Conservation (phyloP, 1,140 invertebrate species). For the Idris sp. region DNA sequence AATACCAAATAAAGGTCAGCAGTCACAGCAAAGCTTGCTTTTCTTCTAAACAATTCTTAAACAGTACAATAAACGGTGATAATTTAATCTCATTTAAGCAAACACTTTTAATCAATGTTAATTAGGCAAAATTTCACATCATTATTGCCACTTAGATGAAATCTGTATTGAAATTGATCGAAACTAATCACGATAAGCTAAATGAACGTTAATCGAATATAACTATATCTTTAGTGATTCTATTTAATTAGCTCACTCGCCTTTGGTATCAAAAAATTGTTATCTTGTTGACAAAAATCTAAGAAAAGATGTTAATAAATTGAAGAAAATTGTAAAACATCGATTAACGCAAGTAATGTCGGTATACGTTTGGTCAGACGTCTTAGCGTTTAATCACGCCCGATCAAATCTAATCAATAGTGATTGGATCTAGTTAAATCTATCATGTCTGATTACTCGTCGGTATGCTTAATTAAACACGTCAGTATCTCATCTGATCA, state of each 20-base stretch:
- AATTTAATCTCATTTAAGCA: slow-evolving; percentile 15
- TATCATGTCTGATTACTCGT: slow-evolving; percentile 1
- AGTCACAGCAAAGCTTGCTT: too few species aligned
- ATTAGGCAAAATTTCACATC: slow-evolving; percentile 9
- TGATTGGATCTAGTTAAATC: slow-evolving; percentile 17
- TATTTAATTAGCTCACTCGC: too few species aligned
- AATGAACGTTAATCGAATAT: slow-evolving; percentile 9
- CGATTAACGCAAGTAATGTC: not conserved
- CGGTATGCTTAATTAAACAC: slow-evolving; percentile 14
- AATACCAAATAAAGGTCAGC: too few species aligned
- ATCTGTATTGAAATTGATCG: slow-evolving; percentile 13
- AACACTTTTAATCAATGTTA: slow-evolving; percentile 11
- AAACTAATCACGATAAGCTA: slow-evolving; percentile 14
- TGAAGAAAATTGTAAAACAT: not conserved
- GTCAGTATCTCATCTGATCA: not conserved
- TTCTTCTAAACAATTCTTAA: too few species aligned
- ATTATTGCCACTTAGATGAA: slow-evolving; percentile 14
- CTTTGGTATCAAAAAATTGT: too few species aligned
- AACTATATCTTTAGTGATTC: not conserved
- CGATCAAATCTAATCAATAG: slow-evolving; percentile 6
- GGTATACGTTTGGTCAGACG: slow-evolving; percentile 8
- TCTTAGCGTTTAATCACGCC: not conserved
- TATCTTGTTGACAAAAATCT: too few species aligned
- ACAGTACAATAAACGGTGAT: too few species aligned
- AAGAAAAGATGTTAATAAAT: too few species aligned